Evolutionary conservation across 1,140 invertebrate species (phyloP), one percentile per base, ranked within the genome.

Genomic region (Drosophila erecta): DNA sequence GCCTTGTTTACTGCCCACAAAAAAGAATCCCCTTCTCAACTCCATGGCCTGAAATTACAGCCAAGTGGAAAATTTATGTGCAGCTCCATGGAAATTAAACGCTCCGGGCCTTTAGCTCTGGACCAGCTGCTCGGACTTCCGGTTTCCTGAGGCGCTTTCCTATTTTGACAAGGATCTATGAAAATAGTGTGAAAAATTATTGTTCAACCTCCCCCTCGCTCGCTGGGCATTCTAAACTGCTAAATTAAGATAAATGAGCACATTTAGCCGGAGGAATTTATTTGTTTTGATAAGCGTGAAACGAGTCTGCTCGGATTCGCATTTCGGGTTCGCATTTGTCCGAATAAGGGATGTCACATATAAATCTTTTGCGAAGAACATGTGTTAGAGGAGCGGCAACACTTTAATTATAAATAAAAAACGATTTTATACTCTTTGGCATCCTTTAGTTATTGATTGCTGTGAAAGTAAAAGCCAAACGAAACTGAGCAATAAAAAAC

Each of bases 141-240:
- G 51, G 59, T 22, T 75, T 57, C 53, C 64, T 56, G 44, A 65
- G 60, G 53, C 53, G 60, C 51, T 47, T 35, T 35, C 33, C 59
- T 49, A 57, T 77, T 70, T 65, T 79, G 66, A 55, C 37, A 78
- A 78, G 56, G 59, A 72, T 57, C 70, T 62, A 58, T 58, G 56
- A 67, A 84, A 85, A 84, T 76, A 85, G 81, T 80, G 81, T 76
- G 78, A 75, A 86, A 78, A 79, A 87, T 87, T 60, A 69, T 85
- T 75, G 41, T 49, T 53, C 27, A 37, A 22, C 47, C 47, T 12
- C 38, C 46, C 38, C 51, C 2, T 30, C 7, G 38, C 15, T 57
- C n/a, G 15, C 17, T 51, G 33, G 37, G 30, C 65, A 47, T 37
- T 71, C 57, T 56, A 62, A 76, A 67, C 37, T 85, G 44, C 59